Conservation (phyloP, 2,113 vertebrate genomes). For the Nematolebias whitei region DNA sequence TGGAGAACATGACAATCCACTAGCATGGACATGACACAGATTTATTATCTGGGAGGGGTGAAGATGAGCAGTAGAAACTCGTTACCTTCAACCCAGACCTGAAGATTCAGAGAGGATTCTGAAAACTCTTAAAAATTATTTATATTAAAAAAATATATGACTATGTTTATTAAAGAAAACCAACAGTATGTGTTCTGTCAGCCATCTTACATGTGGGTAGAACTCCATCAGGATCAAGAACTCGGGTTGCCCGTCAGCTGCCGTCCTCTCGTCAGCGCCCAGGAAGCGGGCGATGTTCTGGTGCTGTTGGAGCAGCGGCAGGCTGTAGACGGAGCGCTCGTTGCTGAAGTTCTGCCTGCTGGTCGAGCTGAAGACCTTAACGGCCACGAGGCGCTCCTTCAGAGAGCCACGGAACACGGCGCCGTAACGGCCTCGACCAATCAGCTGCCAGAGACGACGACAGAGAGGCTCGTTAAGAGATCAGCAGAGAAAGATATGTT, state of each 20-base stretch:
- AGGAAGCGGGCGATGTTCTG: constrained; percentile 91
- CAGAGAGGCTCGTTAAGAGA: not conserved
- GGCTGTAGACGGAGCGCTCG: constrained; percentile 89
- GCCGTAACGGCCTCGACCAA: constrained; percentile 92
- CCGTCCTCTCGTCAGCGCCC: constrained; percentile 85
- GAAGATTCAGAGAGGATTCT: no score
- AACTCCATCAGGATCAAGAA: constrained; percentile 94
- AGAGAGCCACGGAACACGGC: constrained; percentile 90
- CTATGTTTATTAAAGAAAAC: no score
- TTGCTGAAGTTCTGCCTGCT: constrained; percentile 91
- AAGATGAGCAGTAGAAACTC: no score
- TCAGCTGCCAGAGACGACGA: constrained; percentile 79
- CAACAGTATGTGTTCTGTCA: no score
- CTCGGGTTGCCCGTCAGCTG: constrained; percentile 86
- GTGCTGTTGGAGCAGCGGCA: constrained; percentile 88
- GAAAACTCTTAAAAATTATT: no score
- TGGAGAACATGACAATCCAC: no score
- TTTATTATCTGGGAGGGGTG: no score
- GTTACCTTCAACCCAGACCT: no score
- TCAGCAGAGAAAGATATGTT: no score
- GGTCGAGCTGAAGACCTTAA: constrained; percentile 91
- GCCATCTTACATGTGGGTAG: constrained; percentile 88
- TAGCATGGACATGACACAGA: no score
- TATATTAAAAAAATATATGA: no score
- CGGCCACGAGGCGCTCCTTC: constrained; percentile 89